Evolutionary conservation across 2,888 invertebrate genomes (phyloP), one percentile per base, ranked within the genome.

Genomic region (Tachina lurida): DNA sequence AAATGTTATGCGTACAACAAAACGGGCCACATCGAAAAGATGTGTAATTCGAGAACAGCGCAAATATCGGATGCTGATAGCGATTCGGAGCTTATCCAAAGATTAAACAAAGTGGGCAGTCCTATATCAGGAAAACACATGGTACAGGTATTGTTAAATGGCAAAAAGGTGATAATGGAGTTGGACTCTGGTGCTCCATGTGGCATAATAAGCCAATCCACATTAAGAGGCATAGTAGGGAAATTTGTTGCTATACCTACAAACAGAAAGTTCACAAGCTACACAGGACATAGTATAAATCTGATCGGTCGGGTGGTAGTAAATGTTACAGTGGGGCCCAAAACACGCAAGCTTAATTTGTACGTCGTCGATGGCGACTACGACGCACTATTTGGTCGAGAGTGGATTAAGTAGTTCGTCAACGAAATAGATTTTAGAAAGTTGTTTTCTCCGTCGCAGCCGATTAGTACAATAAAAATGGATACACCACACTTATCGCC

Each of bases 141-240:
- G 74, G 2, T 78, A 47, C 43, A 67, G 17, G 56, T 68, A 17
- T 68, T 62, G 13, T 1, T 78, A 52, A 79, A 84, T 56, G 74
- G 78, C 1, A 68, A 22, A 15, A 67, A 78, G 22, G 10, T 74
- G 31, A 9, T 15, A n/a, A 78, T 70, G 78, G 62, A 70, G 43
- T 43, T 70, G 31, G 81, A 77, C 54, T 65, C 80, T 2, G 80
- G 77, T 15, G 85, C 81, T 4, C 77, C 81, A 54, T 81, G 77
- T 15, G 81, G 77, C 5, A 74, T 85, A 43, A 81, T 85, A 4
- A 85, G 68, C 52, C 41, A 62, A 45, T 19, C 68, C 10, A 31
- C 43, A n/a, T 54, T 83, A 10, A 39, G 47, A 45, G 10, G 49
- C 13, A 10, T 75, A 4, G 17, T 63, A 8, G 54, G 78, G 52